phyloP scores from a whole-genome alignment of 2,888 invertebrate genomes.

The Cheilosia grossa region DNA sequence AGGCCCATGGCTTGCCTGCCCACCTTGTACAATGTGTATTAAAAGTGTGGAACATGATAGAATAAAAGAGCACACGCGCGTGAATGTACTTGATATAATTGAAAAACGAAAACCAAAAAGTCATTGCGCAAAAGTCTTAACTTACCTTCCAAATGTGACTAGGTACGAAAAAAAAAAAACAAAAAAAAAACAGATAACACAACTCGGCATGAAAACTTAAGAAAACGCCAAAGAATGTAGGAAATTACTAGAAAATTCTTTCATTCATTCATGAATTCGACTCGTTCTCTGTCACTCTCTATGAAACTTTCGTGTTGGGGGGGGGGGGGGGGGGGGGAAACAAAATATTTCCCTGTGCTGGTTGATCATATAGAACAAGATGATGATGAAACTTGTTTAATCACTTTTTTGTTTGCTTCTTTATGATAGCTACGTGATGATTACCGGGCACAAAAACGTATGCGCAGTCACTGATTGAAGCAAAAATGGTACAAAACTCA shows the following conservation, averaged over 20 bases:
- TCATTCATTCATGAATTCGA: slow-evolving; percentile 66
- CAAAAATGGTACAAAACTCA: background rate
- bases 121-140: slow-evolving; percentile 33
- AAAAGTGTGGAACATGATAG: slow-evolving; percentile 13
- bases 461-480: slow-evolving; percentile 32
- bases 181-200: background rate
- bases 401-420: slow-evolving; percentile 8
- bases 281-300: slow-evolving; percentile 10
- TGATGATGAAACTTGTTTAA: slow-evolving; percentile 64
- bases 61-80: slow-evolving; percentile 37
- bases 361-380: slow-evolving; percentile 41
- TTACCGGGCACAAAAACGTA: slow-evolving; percentile 22
- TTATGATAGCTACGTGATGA: slow-evolving; percentile 54
- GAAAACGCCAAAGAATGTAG: slow-evolving; percentile 65
- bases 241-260: slow-evolving; percentile 46
- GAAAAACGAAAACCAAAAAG: background rate
- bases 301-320: background rate
- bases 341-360: background rate
- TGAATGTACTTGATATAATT: slow-evolving; percentile 44
- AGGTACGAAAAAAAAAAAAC: no score
- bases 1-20: background rate
- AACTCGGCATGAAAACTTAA: slow-evolving; percentile 8
- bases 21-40: background rate
- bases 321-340: no score
- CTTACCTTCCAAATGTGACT: slow-evolving; percentile 25